A percentile compares a stretch with the other conserved stretches of the same genome.
phyloP scores from a whole-genome alignment of 2,113 vertebrate genomes.

The Amphiprion percula region DNA sequence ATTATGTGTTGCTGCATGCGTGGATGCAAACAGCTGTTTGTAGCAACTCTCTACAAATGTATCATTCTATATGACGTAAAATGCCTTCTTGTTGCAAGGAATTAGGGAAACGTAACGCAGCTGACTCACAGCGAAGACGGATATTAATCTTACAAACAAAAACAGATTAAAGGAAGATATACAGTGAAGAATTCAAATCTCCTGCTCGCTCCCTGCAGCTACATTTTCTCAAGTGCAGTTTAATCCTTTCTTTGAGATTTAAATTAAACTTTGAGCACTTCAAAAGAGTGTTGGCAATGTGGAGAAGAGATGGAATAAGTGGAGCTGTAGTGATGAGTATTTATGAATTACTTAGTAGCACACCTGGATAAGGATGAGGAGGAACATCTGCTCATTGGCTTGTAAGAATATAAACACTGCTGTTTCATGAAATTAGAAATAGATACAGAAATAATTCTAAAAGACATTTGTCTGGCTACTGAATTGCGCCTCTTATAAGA shows the following conservation, averaged over 20 bases:
- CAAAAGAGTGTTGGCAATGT: neutral
- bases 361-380: neutral
- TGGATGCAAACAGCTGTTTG: neutral
- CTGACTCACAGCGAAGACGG: neutral
- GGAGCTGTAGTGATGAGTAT: neutral
- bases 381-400: constrained; percentile 25
- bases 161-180: neutral
- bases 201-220: neutral
- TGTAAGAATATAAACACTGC: neutral
- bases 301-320: constrained; percentile 3
- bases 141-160: neutral
- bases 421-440: neutral
- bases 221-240: constrained; percentile 9
- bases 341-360: constrained; percentile 6
- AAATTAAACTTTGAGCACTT: neutral
- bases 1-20: neutral
- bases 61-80: neutral
- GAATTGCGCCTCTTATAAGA: neutral
- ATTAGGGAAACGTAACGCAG: rapidly evolving
- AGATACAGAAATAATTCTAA: neutral
- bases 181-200: neutral
- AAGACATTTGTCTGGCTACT: neutral
- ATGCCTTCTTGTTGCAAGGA: neutral
- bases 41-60: too few species aligned
- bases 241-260: constrained; percentile 8